These are phyloP conservation scores for Eupithecia vulgata DNA, from an alignment of 2,888 invertebrate species.

Conservation along the genomic window DNA sequence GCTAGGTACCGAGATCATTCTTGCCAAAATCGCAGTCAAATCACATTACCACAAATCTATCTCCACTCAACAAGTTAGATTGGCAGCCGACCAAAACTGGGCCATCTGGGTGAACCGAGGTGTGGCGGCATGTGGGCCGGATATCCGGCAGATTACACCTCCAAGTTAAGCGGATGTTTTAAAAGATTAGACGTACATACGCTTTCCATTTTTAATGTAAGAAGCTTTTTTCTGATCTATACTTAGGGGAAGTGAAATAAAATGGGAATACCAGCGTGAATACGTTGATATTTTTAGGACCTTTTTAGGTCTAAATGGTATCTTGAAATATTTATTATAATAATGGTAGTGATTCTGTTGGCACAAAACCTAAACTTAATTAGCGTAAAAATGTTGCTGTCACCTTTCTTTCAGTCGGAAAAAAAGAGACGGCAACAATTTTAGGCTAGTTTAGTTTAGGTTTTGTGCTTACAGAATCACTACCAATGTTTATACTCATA, in stretches of 20 bases:
- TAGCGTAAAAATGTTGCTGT: too few relatives aligned
- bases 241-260: background rate
- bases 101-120: constrained; percentile 12
- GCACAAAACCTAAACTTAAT: too few relatives aligned
- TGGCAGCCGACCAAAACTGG: constrained; percentile 1
- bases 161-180: constrained; percentile 22
- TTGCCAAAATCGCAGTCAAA: background rate
- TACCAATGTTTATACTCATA: too few relatives aligned
- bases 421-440: too few relatives aligned
- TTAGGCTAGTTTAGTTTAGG: too few relatives aligned
- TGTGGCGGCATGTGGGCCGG: constrained; percentile 31
- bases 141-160: constrained; percentile 28
- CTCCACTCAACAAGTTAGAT: constrained; percentile 9
- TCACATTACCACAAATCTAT: background rate
- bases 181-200: constrained; percentile 19
- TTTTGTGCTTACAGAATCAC: too few relatives aligned
- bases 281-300: background rate
- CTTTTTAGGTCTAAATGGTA: background rate
- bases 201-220: constrained; percentile 14
- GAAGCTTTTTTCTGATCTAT: constrained; percentile 9
- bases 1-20: background rate
- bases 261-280: background rate
- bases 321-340: too few relatives aligned
- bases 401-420: too few relatives aligned
- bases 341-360: too few relatives aligned